These are phyloP conservation scores for Boloria selene DNA, from an alignment of 2,888 invertebrate species.

Conservation along the genomic window DNA sequence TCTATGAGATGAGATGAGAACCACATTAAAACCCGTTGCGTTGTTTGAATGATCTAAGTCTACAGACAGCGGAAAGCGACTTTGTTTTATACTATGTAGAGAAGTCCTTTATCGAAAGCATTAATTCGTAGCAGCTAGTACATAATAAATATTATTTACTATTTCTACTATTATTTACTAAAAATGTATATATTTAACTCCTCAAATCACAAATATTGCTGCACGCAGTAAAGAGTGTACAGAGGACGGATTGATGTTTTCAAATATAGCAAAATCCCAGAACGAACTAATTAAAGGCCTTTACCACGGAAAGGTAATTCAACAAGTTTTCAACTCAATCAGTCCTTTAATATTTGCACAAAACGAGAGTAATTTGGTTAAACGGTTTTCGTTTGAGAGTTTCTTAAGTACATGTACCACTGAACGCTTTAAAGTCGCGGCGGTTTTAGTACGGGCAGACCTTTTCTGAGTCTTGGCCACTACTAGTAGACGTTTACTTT, in stretches of 20 bases:
- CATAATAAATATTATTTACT: too few species aligned
- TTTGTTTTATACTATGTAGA: too few species aligned
- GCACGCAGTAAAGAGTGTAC: not conserved
- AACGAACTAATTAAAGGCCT: constrained; percentile 43
- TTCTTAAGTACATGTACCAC: constrained; percentile 30
- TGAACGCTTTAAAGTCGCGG: constrained; percentile 10
- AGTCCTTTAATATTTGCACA: constrained; percentile 63
- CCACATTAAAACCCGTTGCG: too few species aligned
- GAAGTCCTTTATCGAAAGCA: too few species aligned
- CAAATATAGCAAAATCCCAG: constrained; percentile 35
- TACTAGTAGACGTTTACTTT: too few species aligned
- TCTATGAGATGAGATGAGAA: too few species aligned
- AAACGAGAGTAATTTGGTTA: constrained; percentile 65
- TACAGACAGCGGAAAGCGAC: too few species aligned
- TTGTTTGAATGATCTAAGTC: too few species aligned
- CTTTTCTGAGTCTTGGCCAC: too few species aligned
- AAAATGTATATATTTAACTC: not conserved
- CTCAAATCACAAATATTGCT: not conserved
- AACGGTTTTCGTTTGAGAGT: constrained; percentile 51
- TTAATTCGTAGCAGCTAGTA: too few species aligned
- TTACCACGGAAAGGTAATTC: constrained; percentile 39
- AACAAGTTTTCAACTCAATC: constrained; percentile 67
- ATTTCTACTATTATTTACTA: too few species aligned
- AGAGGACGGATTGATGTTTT: constrained; percentile 42
- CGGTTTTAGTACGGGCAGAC: not conserved